Conservation (phyloP, 2,797 vertebrate species). For the Helostoma temminkii region DNA sequence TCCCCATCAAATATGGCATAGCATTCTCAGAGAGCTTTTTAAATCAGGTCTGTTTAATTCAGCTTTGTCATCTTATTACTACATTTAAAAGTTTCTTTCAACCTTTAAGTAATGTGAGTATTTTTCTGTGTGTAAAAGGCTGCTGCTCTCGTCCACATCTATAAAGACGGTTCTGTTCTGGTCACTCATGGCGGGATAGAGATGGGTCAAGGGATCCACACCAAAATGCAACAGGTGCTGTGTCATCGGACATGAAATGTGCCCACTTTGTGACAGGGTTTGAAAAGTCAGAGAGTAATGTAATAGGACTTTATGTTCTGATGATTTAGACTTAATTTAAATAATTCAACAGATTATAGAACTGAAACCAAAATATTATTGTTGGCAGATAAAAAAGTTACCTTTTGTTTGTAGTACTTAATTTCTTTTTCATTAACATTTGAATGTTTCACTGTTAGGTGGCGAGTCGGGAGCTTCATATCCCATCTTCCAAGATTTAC, state of each 20-base stretch:
- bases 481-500: conserved; percentile 87
- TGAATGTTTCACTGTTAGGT: conserved; percentile 75
- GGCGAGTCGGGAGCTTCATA: conserved; percentile 89
- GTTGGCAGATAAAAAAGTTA: no score
- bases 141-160: conserved; percentile 88
- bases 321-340: no score
- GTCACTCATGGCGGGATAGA: conserved; percentile 87
- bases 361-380: no score
- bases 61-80: not conserved
- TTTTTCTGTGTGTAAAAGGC: conserved; percentile 71
- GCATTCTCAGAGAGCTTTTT: conserved; percentile 80
- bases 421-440: no score
- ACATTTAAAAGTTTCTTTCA: not conserved
- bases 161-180: conserved; percentile 88
- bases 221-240: conserved; percentile 89
- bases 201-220: conserved; percentile 90
- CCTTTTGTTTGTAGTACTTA: no score
- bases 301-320: no score
- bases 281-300: no score
- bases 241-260: not conserved
- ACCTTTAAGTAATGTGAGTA: not conserved
- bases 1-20: conserved; percentile 91
- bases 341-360: no score
- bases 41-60: conserved; percentile 85
- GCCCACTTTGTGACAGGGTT: no score